These are phyloP conservation scores for Penelope pileata DNA, from an alignment of 2,113 vertebrate species.

Conservation along the genomic window DNA sequence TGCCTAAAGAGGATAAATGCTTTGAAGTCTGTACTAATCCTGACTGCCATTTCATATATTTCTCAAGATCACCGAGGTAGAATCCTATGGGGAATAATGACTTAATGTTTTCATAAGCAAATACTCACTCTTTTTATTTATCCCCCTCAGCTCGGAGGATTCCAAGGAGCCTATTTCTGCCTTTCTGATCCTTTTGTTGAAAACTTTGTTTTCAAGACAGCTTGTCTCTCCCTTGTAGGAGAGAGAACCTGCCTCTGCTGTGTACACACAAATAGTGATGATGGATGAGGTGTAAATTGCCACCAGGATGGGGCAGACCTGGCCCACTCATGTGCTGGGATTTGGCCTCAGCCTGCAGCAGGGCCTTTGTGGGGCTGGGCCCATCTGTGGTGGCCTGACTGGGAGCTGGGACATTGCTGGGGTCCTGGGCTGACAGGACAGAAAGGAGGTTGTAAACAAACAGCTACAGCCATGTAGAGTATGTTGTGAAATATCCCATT, in stretches of 20 bases:
- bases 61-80: not conserved
- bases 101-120: not conserved
- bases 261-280: rapidly evolving
- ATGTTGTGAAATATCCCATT: rapidly evolving
- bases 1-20: slow-evolving; percentile 48
- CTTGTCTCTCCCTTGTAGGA: not conserved
- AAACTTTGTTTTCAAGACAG: not conserved
- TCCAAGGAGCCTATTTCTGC: not conserved
- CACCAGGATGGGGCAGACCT: rapidly evolving
- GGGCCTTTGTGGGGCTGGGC: rapidly evolving
- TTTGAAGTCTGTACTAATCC: slow-evolving; percentile 62
- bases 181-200: not conserved
- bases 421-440: not conserved
- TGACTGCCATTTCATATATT: not conserved
- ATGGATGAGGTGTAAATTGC: rapidly evolving
- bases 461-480: rapidly evolving
- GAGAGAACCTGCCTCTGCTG: not conserved
- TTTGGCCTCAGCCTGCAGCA: not conserved
- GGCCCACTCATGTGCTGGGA: rapidly evolving
- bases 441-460: not conserved
- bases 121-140: not conserved
- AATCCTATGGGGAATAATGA: not conserved
- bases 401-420: not conserved
- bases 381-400: too few species aligned
- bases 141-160: not conserved